Evolutionary conservation across 2,797 vertebrate genomes (phyloP).

Genomic region (Austrolebias charrua): DNA sequence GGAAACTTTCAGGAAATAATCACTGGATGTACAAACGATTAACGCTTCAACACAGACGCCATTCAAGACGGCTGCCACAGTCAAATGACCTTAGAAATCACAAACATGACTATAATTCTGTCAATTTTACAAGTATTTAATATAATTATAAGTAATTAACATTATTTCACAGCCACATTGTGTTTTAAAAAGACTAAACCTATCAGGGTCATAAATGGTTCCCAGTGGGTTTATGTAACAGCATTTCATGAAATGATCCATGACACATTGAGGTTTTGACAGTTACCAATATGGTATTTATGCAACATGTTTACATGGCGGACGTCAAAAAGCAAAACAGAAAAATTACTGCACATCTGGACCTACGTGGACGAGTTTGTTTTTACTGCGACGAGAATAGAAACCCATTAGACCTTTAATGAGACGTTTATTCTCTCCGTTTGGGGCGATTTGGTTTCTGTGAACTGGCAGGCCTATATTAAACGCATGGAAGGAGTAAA

Average conservation of each 20-base stretch:
- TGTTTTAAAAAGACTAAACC: conserved; percentile 5
- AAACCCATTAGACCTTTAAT: conserved; percentile 42
- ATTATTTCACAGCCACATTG: conserved; percentile 3
- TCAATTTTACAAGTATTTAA: no score
- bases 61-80: no score
- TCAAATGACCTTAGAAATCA: no score
- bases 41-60: no score
- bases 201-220: conserved; percentile 31
- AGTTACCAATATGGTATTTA: conserved; percentile 58
- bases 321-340: conserved; percentile 27
- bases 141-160: neutral
- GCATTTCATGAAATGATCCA: conserved; percentile 38
- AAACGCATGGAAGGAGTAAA: neutral
- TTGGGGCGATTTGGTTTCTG: conserved; percentile 2
- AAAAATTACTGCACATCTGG: conserved; percentile 35
- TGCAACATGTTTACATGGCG: conserved; percentile 49
- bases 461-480: neutral
- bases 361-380: conserved; percentile 17
- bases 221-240: conserved; percentile 49
- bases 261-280: conserved; percentile 54
- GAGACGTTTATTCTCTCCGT: conserved; percentile 23
- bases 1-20: no score
- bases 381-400: conserved; percentile 30
- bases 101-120: no score
- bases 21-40: no score